A percentile compares a stretch with the other conserved stretches of the same genome.
phyloP scores from a whole-genome alignment of 2,888 invertebrate species.

The Ophioninae sp. region DNA sequence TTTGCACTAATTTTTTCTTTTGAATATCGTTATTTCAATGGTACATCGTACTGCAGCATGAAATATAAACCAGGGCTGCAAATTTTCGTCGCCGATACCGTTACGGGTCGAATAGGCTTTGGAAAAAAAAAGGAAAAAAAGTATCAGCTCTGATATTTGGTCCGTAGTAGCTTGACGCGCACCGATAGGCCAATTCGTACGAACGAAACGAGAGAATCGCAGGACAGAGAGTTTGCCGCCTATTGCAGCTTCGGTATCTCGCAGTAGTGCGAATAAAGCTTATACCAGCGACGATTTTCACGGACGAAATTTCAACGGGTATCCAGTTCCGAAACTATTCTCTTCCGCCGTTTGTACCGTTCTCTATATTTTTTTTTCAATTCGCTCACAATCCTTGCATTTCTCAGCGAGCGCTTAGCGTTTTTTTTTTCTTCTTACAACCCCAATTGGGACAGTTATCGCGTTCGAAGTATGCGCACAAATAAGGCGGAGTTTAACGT shows the following conservation, averaged over 20 bases:
- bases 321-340: conserved; percentile 49
- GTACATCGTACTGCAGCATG: conserved; percentile 28
- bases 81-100: conserved; percentile 51
- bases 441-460: neutral
- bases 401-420: conserved; percentile 46
- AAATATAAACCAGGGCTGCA: conserved; percentile 21
- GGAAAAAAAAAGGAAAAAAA: conserved; percentile 28
- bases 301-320: conserved; percentile 49
- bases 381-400: conserved; percentile 44
- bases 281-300: conserved; percentile 49
- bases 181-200: conserved; percentile 46
- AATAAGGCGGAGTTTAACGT: too few relatives aligned
- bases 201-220: conserved; percentile 15
- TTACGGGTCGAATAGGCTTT: conserved; percentile 36
- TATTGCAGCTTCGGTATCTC: conserved; percentile 45
- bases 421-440: conserved; percentile 14
- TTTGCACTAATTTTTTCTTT: neutral
- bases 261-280: conserved; percentile 57
- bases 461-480: neutral
- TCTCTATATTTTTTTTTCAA: conserved; percentile 37
- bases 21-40: conserved; percentile 23
- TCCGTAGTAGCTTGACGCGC: conserved; percentile 23
- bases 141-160: conserved; percentile 53
- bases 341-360: conserved; percentile 26
- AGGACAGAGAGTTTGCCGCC: conserved; percentile 22